Percentiles rank a stretch among this genome's conserved stretches.
Evolutionary conservation across 2,888 invertebrate genomes (phyloP).

Genomic region (Andrena hattorfiana): DNA sequence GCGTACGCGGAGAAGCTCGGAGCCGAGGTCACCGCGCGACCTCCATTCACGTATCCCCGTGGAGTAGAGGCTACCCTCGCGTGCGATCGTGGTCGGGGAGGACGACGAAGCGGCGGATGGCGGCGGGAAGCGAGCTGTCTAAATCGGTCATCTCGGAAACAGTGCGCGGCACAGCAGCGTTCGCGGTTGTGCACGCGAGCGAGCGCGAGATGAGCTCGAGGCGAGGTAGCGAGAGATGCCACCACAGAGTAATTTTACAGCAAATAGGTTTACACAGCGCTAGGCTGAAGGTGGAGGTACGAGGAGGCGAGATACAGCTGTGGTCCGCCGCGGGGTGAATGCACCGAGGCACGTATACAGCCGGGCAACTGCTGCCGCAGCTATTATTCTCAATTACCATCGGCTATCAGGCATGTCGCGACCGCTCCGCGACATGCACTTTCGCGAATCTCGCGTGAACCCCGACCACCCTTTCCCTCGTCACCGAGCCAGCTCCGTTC

Average conservation of each 20-base stretch:
- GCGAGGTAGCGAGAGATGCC: slow-evolving; percentile 72
- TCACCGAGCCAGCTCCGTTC: neutral
- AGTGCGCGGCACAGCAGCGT: slow-evolving; percentile 38
- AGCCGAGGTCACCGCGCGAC: no score
- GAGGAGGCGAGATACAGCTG: slow-evolving; percentile 57
- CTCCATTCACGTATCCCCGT: no score
- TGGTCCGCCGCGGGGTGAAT: slow-evolving; percentile 66
- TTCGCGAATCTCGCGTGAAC: slow-evolving; percentile 50
- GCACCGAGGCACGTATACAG: slow-evolving; percentile 60
- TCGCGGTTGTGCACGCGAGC: slow-evolving; percentile 51
- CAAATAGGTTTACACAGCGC: slow-evolving; percentile 75
- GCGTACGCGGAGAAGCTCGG: no score
- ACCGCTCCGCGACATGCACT: slow-evolving; percentile 38
- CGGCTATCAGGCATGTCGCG: slow-evolving; percentile 70
- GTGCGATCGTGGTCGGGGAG: slow-evolving; percentile 1
- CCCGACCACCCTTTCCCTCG: neutral
- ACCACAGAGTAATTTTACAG: slow-evolving; percentile 74
- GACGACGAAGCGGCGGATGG: slow-evolving; percentile 36
- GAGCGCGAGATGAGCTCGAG: slow-evolving; percentile 65
- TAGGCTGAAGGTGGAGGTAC: slow-evolving; percentile 48
- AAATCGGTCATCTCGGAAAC: slow-evolving; percentile 49
- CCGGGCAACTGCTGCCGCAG: slow-evolving; percentile 46
- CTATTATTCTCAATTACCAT: slow-evolving; percentile 76
- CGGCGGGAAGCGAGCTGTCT: slow-evolving; percentile 13
- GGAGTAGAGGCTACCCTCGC: neutral